A percentile compares a stretch with the other conserved stretches of the same genome.
Evolutionary conservation across 1,140 invertebrate species (phyloP).

Genomic region (Wasmannia auropunctata): DNA sequence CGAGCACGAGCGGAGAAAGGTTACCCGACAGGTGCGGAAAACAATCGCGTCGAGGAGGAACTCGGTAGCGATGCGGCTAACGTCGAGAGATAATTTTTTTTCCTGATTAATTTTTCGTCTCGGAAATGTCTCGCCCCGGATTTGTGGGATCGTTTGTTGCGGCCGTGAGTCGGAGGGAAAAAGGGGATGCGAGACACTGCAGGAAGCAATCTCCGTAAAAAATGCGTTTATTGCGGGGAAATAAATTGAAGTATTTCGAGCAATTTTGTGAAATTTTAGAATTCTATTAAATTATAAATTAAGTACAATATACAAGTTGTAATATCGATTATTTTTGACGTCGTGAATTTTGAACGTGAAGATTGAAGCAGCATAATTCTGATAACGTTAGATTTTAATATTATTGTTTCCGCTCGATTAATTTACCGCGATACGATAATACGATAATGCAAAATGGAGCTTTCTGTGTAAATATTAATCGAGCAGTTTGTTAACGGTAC

Average conservation of each 20-base stretch:
- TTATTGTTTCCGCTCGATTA: not conserved
- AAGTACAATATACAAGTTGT: not conserved
- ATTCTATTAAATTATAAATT: not conserved
- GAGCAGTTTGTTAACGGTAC: not conserved
- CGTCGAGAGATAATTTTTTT: conserved; percentile 36
- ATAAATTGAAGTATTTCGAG: not conserved
- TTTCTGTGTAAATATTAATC: not conserved
- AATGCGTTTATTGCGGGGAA: not conserved
- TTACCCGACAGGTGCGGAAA: conserved; percentile 36
- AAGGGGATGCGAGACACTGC: not conserved
- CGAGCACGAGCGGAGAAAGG: conserved; percentile 12
- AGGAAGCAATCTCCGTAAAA: not conserved
- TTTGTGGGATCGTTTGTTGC: conserved; percentile 13
- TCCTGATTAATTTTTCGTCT: not conserved
- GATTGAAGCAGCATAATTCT: not conserved
- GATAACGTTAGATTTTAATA: not conserved
- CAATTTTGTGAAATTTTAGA: not conserved
- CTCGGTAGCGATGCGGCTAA: not conserved
- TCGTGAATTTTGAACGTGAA: not conserved
- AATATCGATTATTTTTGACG: not conserved
- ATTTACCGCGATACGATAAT: not conserved
- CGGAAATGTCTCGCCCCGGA: not conserved
- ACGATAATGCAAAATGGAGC: not conserved
- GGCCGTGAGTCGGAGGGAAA: not conserved
- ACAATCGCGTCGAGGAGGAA: conserved; percentile 6